Evolutionary conservation across 2,113 vertebrate species (phyloP).

Genomic region (Dinomys branickii): DNA sequence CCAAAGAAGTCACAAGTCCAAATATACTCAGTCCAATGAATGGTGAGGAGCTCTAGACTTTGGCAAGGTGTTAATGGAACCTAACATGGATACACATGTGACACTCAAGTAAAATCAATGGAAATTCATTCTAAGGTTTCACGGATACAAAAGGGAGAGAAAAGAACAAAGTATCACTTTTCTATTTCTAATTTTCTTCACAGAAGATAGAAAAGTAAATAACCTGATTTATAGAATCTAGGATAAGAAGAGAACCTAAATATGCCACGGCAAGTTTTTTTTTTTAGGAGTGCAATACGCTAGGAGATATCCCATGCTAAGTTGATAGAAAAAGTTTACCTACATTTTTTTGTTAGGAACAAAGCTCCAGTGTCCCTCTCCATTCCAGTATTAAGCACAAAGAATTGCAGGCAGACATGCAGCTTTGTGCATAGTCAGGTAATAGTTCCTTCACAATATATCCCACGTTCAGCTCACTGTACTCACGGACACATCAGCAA

Average conservation of each 20-base stretch:
- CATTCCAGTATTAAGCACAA: neutral
- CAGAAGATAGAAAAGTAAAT: neutral
- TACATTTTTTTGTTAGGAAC: neutral
- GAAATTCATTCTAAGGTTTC: neutral
- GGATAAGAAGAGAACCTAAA: neutral
- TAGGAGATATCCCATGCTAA: neutral
- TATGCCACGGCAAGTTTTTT: neutral
- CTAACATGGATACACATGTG: neutral
- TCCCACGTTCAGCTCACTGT: neutral
- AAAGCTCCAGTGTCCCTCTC: neutral
- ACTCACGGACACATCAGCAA: neutral
- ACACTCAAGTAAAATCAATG: neutral
- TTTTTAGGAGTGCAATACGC: neutral
- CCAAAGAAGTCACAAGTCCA: neutral
- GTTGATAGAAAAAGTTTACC: neutral
- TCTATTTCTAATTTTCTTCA: neutral
- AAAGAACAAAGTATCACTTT: neutral
- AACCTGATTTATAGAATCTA: neutral
- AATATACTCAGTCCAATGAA: neutral
- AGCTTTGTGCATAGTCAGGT: neutral
- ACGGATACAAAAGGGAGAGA: neutral
- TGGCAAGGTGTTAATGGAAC: neutral
- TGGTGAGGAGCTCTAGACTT: neutral
- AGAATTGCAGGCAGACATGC: neutral
- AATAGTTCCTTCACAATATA: neutral